These are phyloP conservation scores for Carcharodon carcharias DNA, from an alignment of 2,797 vertebrate species.

Conservation along the genomic window DNA sequence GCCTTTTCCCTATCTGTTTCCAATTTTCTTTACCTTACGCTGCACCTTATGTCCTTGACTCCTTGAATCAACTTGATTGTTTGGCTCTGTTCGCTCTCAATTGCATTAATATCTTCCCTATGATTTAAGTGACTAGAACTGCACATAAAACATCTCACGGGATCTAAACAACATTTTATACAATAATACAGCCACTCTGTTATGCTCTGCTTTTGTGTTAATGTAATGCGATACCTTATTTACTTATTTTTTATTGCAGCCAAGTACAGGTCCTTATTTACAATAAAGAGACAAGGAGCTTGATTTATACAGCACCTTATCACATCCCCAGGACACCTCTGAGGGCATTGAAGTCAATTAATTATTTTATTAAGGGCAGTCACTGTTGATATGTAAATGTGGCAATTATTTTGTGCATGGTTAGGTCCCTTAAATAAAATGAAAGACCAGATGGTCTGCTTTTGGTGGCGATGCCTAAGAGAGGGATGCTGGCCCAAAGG, in stretches of 20 bases:
- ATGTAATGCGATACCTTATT: background rate
- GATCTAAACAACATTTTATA: background rate
- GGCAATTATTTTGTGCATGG: background rate
- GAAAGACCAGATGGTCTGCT: background rate
- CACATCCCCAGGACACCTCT: background rate
- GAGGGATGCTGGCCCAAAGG: background rate
- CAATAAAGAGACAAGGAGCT: background rate
- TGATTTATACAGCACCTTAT: background rate
- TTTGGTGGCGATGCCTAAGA: background rate
- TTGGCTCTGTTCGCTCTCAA: background rate
- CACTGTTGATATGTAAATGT: background rate
- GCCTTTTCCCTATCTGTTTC: background rate
- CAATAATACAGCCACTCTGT: background rate
- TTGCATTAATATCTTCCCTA: background rate
- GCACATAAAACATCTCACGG: background rate
- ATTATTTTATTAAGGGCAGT: background rate
- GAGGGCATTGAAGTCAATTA: background rate
- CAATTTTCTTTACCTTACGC: background rate
- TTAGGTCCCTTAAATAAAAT: background rate
- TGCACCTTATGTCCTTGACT: background rate
- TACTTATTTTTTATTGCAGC: background rate
- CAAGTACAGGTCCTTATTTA: background rate
- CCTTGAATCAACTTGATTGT: background rate
- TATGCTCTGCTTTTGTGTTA: background rate
- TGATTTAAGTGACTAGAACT: background rate